Base-by-base conservation (phyloP, 2,797 vertebrate species). In the Crocodylus rhombifer region DNA sequence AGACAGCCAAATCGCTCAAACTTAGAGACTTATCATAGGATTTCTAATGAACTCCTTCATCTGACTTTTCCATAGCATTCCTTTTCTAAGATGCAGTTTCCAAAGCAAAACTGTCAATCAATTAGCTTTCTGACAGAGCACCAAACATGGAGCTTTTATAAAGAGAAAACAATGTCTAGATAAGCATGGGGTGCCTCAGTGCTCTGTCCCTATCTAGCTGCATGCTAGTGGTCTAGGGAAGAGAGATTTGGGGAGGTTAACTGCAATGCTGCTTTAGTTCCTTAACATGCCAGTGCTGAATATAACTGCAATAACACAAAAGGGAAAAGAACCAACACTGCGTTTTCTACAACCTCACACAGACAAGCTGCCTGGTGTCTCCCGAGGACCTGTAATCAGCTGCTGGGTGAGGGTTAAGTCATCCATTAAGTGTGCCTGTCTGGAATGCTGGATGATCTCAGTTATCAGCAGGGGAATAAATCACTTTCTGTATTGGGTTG, bases 351-450 rank as follows among this genome's bases (percentile, higher is more conserved):
- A 95, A 94, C 87, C 92, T 94, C 94, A 92, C 8, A 86, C 88
- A 95, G 95, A 91, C 84, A 81, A 95, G 90, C 93, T 86, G 56
- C 88, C 87, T 92, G 91, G 51, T 57, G 95, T 94, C 97, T 97
- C 97, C 91, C 6, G 88, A 96, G 96, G 95, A 97, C 89, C 63
- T 33, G 91, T 95, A 94, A 97, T 95, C 80, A 91, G 97, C 92
- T 94, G 94, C 85, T 1, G 78, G 91, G 94, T 77, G 77, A 94
- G 92, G 95, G 96, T 92, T 97, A 98, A 97, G 96, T 97, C 97
- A 98, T 97, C 98, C 97, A 98, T 98, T 98, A 98, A 97, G 97
- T 91, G 87, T 89, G 94, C 92, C 57, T 90, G 95, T 96, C 93
- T 93, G 97, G 96, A 97, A 97, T 87, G 89, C 94, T 94, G 93